Base-by-base conservation (phyloP, 37 sponge, comb jelly and placozoan genomes). In the Haliclona indistincta region DNA sequence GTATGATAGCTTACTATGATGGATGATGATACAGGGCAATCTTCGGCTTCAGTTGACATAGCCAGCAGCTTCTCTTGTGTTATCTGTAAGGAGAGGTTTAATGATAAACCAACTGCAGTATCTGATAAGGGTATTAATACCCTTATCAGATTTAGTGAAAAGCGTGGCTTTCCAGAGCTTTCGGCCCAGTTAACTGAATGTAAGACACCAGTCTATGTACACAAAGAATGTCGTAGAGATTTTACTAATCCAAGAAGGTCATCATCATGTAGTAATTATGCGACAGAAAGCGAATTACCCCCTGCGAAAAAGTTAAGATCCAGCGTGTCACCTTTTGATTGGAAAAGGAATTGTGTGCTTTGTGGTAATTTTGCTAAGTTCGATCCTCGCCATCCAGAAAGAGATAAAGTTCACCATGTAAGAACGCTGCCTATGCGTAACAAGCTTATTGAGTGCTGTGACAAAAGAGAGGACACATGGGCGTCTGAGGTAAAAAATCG, bases 401-500 rank as follows among this genome's bases (percentile, higher is more conserved):
- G 64, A 26, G 19, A 58, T 10, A 13, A 29, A 62, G 39, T 75
- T 22, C 76, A 75, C 43, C 41, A 58, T 38, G 63, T 75, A 28
- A 60, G 40, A 38, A 38, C 64, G 36, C 13, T 75, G 22, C 76
- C 64, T 4, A 58, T 76, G 66, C 41, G 67, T 43, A 30, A 43
- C 67, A 64, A 76, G 47, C 39, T 76, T 76, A 64, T 76, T 43
- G 52, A 64, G 67, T 60, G 63, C 22, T 75, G 76, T 75, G 30
- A n/a, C 34, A 64, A 76, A 29, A 76, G 77, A 45, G 66, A 53
- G n/a, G 77, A 40, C 32, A 10, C 38, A 17, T 63, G 77, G 77
- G 77, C 66, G 43, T 76, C 76, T 75, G 76, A 75, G 47, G 76
- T 75, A 33, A n/a, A 65, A 61, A 65, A 30, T 32, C 67, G 67